These are phyloP conservation scores for Bradypodion pumilum DNA, from an alignment of 2,797 vertebrate species.

Conservation along the genomic window DNA sequence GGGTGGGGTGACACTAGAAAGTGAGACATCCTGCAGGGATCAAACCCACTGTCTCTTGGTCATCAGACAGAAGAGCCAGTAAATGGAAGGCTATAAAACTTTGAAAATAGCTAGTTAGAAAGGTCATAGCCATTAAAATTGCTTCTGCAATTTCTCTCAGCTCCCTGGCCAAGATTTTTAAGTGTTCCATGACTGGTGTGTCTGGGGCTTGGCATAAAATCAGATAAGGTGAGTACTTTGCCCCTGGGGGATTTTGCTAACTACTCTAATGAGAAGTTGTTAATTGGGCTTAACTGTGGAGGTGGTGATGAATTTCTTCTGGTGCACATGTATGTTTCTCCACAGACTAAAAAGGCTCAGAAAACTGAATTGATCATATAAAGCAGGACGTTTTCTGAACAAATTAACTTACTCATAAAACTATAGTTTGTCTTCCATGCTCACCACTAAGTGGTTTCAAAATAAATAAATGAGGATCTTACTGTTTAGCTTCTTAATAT, in stretches of 20 bases:
- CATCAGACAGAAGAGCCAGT: background rate
- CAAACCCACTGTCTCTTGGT: slow-evolving; percentile 21
- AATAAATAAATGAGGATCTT: slow-evolving; percentile 10
- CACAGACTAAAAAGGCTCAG: background rate
- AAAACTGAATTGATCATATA: slow-evolving; percentile 30
- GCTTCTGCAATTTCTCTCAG: background rate
- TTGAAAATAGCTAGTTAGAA: slow-evolving; percentile 39
- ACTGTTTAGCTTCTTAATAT: background rate
- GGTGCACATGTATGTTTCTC: slow-evolving; percentile 9
- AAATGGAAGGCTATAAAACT: slow-evolving; percentile 2
- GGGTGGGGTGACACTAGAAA: slow-evolving; percentile 4
- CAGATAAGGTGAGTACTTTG: slow-evolving; percentile 4
- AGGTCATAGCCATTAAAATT: slow-evolving; percentile 21
- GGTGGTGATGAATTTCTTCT: background rate
- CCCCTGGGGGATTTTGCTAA: slow-evolving; percentile 9
- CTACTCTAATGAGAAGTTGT: slow-evolving; percentile 3
- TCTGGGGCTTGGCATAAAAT: slow-evolving; percentile 16
- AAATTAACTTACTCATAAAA: slow-evolving; percentile 17
- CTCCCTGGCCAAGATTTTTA: slow-evolving; percentile 27
- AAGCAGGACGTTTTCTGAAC: slow-evolving; percentile 1
- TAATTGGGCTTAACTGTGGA: background rate
- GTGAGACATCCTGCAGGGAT: slow-evolving; percentile 12
- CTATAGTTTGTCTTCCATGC: background rate
- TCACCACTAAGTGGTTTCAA: slow-evolving; percentile 6
- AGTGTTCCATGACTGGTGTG: slow-evolving; percentile 11